A percentile compares a stretch with the other conserved stretches of the same genome.
Conservation (phyloP, 64 coral and sea anemone species). For the Astreopora myriophthalma region DNA sequence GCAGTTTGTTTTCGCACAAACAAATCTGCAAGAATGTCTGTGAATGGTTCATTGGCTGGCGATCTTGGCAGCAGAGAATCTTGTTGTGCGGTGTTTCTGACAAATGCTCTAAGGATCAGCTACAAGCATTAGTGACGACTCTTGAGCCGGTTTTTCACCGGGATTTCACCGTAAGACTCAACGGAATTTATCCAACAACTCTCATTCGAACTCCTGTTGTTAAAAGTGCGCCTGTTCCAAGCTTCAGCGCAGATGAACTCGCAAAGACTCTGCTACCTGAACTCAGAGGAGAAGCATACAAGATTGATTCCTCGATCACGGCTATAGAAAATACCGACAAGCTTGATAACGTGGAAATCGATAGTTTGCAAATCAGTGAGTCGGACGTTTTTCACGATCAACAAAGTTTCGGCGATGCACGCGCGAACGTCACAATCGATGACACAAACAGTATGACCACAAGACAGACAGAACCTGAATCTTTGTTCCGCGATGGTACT, state of each 20-base stretch:
- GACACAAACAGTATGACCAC: too few relatives aligned
- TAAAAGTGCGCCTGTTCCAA: neutral
- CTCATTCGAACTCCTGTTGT: constrained; percentile 55
- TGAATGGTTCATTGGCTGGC: constrained; percentile 91
- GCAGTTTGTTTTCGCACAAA: constrained; percentile 79
- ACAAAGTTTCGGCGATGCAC: neutral
- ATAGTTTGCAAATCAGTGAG: neutral
- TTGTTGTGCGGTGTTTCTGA: constrained; percentile 94
- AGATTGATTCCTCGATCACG: neutral
- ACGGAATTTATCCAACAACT: constrained; percentile 81
- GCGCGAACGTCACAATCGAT: neutral
- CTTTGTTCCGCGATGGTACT: neutral
- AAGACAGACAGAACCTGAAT: neutral
- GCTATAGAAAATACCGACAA: neutral
- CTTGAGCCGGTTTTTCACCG: constrained; percentile 98
- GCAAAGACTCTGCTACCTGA: neutral
- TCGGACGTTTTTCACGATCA: neutral
- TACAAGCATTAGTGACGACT: constrained; percentile 77
- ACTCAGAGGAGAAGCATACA: neutral
- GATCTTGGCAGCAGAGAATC: constrained; percentile 90
- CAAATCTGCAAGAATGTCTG: constrained; percentile 84
- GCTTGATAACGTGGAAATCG: neutral
- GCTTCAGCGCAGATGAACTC: neutral
- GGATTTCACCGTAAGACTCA: constrained; percentile 84
- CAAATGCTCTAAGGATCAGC: constrained; percentile 79